These are phyloP conservation scores for Chondrosia reniformis DNA, from an alignment of 37 sponge, comb jelly and placozoan genomes.

Conservation along the genomic window DNA sequence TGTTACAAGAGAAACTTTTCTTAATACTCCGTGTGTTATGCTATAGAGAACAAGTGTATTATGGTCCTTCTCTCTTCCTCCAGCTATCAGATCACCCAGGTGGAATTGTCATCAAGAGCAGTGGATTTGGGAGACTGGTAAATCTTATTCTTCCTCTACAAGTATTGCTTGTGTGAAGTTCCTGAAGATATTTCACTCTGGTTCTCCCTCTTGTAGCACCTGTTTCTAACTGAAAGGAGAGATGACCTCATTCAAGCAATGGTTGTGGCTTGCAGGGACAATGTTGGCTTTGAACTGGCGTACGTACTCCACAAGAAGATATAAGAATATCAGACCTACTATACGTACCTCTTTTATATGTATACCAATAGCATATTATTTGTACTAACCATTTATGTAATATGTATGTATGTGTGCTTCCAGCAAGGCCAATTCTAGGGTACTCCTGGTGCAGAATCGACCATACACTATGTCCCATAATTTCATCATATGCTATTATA, in stretches of 20 bases:
- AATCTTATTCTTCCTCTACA: not conserved
- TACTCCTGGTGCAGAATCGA: no score
- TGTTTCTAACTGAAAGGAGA: slow-evolving; percentile 71
- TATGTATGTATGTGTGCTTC: no score
- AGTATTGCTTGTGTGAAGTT: not conserved
- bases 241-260: slow-evolving; percentile 72
- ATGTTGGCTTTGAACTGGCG: slow-evolving; percentile 67
- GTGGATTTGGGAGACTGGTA: slow-evolving; percentile 77
- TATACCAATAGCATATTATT: no score
- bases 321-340: not conserved
- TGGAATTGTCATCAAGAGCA: slow-evolving; percentile 72
- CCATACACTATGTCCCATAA: no score
- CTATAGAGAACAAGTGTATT: no score
- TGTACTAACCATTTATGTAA: no score
- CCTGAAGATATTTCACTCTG: not conserved
- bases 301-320: slow-evolving; percentile 22
- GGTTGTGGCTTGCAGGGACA: slow-evolving; percentile 16
- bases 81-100: slow-evolving; percentile 88
- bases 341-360: not conserved
- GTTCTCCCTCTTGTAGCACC: slow-evolving; percentile 55
- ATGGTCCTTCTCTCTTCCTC: not conserved
- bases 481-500: no score
- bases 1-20: no score
- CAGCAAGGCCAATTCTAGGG: no score
- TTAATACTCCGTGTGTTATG: no score